These are phyloP conservation scores for Resseliella maxima DNA, from an alignment of 2,888 invertebrate genomes.

Conservation along the genomic window DNA sequence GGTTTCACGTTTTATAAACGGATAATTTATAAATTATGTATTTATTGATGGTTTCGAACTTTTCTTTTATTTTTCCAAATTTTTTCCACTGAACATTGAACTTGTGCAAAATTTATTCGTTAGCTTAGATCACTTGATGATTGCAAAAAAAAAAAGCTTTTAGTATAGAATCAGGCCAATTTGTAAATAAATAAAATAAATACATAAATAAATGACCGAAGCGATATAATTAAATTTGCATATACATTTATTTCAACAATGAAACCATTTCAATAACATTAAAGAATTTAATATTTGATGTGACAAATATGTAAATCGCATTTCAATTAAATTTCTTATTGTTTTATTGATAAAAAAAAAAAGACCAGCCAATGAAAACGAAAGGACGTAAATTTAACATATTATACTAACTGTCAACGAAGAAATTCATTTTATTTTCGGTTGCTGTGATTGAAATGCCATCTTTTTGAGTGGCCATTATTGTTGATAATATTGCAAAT, in stretches of 20 bases:
- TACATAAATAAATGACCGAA: neutral
- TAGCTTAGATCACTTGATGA: too few species aligned
- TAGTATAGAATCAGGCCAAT: neutral
- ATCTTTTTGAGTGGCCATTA: neutral
- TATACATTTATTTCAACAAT: conserved; percentile 25
- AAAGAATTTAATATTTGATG: conserved; percentile 31
- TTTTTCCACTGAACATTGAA: too few species aligned
- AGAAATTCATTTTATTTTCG: neutral
- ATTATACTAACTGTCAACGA: neutral
- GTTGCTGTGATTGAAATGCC: neutral
- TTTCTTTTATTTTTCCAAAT: too few species aligned
- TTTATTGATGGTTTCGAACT: too few species aligned
- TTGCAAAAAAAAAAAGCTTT: neutral
- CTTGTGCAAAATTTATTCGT: too few species aligned
- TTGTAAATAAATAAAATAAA: neutral
- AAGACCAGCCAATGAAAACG: neutral
- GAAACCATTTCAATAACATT: neutral
- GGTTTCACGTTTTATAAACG: too few species aligned
- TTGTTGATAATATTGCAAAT: neutral
- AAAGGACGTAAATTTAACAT: neutral
- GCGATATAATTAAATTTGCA: neutral
- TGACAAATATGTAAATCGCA: conserved; percentile 8
- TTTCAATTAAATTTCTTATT: conserved; percentile 23
- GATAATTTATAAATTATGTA: too few species aligned
- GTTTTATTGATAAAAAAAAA: neutral